Conservation (phyloP, 2,888 invertebrate species). For the Tuta absoluta region DNA sequence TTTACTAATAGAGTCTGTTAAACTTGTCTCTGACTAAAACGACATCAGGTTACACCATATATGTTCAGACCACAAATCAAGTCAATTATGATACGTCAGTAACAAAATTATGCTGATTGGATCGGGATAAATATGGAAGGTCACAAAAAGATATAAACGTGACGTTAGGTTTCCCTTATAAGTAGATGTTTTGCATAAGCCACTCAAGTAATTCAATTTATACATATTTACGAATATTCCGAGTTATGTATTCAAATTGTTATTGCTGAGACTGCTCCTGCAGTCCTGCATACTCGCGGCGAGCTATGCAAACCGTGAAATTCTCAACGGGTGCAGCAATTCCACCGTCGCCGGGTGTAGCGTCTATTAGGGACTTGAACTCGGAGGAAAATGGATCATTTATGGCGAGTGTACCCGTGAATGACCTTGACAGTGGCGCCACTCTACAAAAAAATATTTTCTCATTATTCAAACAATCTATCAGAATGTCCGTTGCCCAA, state of each 20-base stretch:
- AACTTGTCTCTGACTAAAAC: conserved; percentile 45
- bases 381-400: conserved; percentile 5
- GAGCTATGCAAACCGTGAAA: conserved; percentile 25
- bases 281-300: conserved; percentile 14
- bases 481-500: too few relatives aligned
- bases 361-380: conserved; percentile 9
- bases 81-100: conserved; percentile 47
- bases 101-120: conserved; percentile 59
- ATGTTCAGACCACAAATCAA: conserved; percentile 49
- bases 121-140: conserved; percentile 45
- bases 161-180: conserved; percentile 2
- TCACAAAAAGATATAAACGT: conserved; percentile 38
- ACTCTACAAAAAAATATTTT: too few relatives aligned
- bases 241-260: conserved; percentile 25
- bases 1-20: conserved; percentile 48
- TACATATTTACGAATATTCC: conserved; percentile 6
- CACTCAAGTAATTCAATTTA: conserved; percentile 4
- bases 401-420: too few relatives aligned
- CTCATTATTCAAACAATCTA: too few relatives aligned
- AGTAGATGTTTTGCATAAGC: conserved; percentile 17
- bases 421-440: too few relatives aligned
- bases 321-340: conserved; percentile 22
- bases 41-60: conserved; percentile 48
- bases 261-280: conserved; percentile 27
- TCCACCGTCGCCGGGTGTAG: conserved; percentile 5